Evolutionary conservation across 2,888 invertebrate genomes (phyloP), one percentile per base, ranked within the genome.

Genomic region (Xestia rhomboidea): DNA sequence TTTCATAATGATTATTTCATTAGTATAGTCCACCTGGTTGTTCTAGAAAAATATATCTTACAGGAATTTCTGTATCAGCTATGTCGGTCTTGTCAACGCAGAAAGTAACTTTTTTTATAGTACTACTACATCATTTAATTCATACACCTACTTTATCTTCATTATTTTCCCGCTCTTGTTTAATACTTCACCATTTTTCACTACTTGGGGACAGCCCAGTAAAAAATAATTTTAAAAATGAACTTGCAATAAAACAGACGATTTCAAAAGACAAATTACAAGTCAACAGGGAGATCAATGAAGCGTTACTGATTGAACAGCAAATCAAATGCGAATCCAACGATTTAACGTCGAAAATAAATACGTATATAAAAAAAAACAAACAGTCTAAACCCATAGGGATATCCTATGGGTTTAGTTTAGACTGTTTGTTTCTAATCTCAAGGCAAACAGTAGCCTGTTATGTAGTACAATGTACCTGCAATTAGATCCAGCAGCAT

Each of bases 401-500:
- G n/a, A n/a, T n/a, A n/a, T 7, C 8, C 30, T 21, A 21, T 1
- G 34, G 21, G 21, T 62, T n/a, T n/a, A 62, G 34, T 78, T 67
- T 44, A 67, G 44, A 15, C 21, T 27, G 24, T 69, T 69, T 15
- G 13, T 51, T 66, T 51, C 24, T 1, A 41, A 68, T 4, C 18
- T 73, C 24, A 41, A 54, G 8, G 27, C 49, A 49, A 64, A 60
- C 13, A 24, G 41, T 7, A 49, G n/a, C 15, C 2, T 46, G 44
- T 4, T 21, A 13, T 30, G 41, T 30, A 34, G 30, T 49, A 46
- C n/a, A 10, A 60, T 27, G 49, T 60, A 66, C 30, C 34, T 49
- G 54, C 63, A 68, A 75, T 83, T 83, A 83, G 69, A 81, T 73
- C 51, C 72, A 83, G 67, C 57, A 77, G 67, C 70, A 21, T 4